phyloP scores from a whole-genome alignment of 2,797 vertebrate genomes.

The Apogon hyalosoma region DNA sequence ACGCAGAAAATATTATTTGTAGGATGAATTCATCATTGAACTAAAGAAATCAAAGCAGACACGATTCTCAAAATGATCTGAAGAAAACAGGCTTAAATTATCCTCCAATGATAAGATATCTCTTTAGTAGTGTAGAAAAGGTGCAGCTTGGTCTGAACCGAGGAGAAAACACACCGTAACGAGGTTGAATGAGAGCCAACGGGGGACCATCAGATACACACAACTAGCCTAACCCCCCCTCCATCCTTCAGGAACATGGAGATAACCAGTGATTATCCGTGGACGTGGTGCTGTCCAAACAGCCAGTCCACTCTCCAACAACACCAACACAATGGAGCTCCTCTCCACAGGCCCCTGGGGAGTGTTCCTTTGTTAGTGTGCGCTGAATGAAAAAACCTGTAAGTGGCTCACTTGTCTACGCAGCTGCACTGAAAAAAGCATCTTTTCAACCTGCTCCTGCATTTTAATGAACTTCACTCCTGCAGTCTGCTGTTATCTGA shows the following conservation, averaged over 20 bases:
- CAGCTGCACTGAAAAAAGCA: conserved; percentile 24
- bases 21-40: too few species aligned
- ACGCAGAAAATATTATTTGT: too few species aligned
- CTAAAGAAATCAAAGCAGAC: too few species aligned
- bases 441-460: conserved; percentile 28
- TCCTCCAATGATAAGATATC: too few species aligned
- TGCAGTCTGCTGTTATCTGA: conserved; percentile 28
- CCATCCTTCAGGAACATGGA: neutral
- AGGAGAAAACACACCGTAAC: too few species aligned
- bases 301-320: conserved; percentile 7
- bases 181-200: too few species aligned
- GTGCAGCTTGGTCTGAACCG: too few species aligned
- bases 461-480: conserved; percentile 37
- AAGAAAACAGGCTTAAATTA: too few species aligned
- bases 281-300: conserved; percentile 15
- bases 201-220: too few species aligned
- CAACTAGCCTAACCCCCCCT: neutral
- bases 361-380: conserved; percentile 35
- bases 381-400: conserved; percentile 29
- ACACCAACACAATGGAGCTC: conserved; percentile 34
- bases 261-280: conserved; percentile 22
- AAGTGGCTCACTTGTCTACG: conserved; percentile 26
- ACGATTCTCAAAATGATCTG: too few species aligned
- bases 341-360: conserved; percentile 15
- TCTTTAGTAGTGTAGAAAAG: too few species aligned